Evolutionary conservation across 2,113 vertebrate genomes (phyloP), one percentile per base, ranked within the genome.

Genomic region (Sebastes schlegelii): DNA sequence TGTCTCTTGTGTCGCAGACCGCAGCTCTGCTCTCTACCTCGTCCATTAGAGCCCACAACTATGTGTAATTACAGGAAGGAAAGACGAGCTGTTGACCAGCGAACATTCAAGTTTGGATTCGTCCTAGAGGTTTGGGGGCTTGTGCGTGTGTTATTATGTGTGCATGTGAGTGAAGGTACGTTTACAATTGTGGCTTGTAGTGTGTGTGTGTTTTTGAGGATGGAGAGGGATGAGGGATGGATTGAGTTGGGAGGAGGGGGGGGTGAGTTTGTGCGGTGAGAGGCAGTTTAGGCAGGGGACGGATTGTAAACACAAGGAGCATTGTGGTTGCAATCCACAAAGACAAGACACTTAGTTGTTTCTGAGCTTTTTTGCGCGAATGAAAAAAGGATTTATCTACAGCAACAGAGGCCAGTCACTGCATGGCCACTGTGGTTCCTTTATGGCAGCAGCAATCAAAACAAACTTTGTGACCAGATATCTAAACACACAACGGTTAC

Each of bases 61-160:
- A 94, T 95, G 90, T 76, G 76, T 93, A 94, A 95, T 93, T 92
- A 91, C 92, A 95, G 93, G 93, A 95, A 92, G 92, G 93, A 90
- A 94, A 93, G 93, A 94, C 54, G 91, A 94, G 87, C 92, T 83
- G 88, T 82, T 92, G 93, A 94, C 93, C 95, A 92, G 81, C 55
- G 74, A 93, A 90, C 87, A 93, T 80, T 83, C 80, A 82, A 71
- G 84, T 88, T 78, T 82, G 84, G 86, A 86, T 88, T 43, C 17
- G 23, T 87, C 87, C 79, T 69, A 75, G 72, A 80, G 84, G 77
- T 75, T 87, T 83, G 66, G 85, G 82, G 68, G 67, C 9, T 64
- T 86, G 62, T 78, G 80, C 34, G 64, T 16, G 34, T 60, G 69
- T 57, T 57, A 48, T 54, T 52, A 61, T 21, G 21, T 82, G 76